Conservation (phyloP, 2,113 vertebrate genomes). For the Amphiprion percula region DNA sequence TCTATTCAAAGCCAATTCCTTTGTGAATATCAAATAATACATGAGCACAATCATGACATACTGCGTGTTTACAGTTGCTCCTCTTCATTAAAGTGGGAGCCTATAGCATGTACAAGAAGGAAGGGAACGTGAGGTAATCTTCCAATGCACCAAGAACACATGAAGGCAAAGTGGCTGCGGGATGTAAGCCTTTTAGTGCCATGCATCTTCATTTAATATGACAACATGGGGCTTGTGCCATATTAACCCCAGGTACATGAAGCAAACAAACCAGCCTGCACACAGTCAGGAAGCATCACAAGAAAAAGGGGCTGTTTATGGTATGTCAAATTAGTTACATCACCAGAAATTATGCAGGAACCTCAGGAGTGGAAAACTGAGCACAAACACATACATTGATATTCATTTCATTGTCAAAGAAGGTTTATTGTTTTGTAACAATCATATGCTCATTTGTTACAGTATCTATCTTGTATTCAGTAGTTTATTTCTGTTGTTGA, state of each 20-base stretch:
- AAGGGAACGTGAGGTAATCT: slow-evolving; percentile 30
- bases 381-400: background rate
- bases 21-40: slow-evolving; percentile 31
- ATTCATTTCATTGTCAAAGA: background rate
- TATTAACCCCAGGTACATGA: slow-evolving; percentile 64
- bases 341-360: slow-evolving; percentile 4
- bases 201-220: slow-evolving; percentile 64
- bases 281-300: slow-evolving; percentile 38
- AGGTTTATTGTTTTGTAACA: background rate
- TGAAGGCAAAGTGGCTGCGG: slow-evolving; percentile 36
- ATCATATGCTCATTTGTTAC: slow-evolving; percentile 18
- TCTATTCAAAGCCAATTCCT: slow-evolving; percentile 23
- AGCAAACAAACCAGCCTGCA: slow-evolving; percentile 29
- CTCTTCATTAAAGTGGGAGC: slow-evolving; percentile 10
- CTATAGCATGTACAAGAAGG: slow-evolving; percentile 20
- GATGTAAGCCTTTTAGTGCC: slow-evolving; percentile 57
- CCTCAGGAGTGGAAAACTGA: background rate
- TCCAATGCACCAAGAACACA: slow-evolving; percentile 25
- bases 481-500: slow-evolving; percentile 12
- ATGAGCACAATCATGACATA: slow-evolving; percentile 2
- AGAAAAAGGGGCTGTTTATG: slow-evolving; percentile 39
- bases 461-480: background rate
- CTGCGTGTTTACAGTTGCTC: slow-evolving; percentile 18
- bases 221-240: slow-evolving; percentile 39
- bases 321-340: slow-evolving; percentile 1